Evolutionary conservation across 1,140 invertebrate genomes (phyloP), one percentile per base, ranked within the genome.

Genomic region (Polyergus mexicanus): DNA sequence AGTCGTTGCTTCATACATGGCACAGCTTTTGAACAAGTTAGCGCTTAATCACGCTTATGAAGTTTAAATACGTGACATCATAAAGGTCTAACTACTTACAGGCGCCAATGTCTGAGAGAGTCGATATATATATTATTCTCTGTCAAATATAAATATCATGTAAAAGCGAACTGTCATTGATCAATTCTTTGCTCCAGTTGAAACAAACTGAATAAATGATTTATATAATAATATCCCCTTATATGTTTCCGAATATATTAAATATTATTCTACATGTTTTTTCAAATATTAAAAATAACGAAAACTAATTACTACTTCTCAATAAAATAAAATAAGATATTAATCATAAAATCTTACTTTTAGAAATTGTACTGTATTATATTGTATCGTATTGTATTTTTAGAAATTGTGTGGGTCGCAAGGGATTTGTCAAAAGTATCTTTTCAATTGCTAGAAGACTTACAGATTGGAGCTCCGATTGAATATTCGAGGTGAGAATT

Each of bases 71-170:
- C 76, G 76, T 22, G n/a, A 65, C 32, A 25, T 11, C 75, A 65
- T 77, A 65, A 65, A 77, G 75, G 63, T 38, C 44, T 56, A 65
- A 80, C 62, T 68, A 69, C 44, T 56, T 63, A 63, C 58, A 63
- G 58, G 74, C 56, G 56, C 54, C 54, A 28, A 44, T 65, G 5
- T 44, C 74, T 25, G 74, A 63, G 25, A 25, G 22, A 25, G 38
- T 62, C 16, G 38, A 8, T 19, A 51, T 51, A 41, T 13, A 3
- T 72, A 56, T 0, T 28, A 62, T 19, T 51, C 11, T 54, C 13
- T 25, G 3, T 25, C 2, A 4, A 19, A 25, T 25, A 78, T 51
- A 75, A 74, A 25, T 60, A 19, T 41, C 13, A 22, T 6, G 7
- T 51, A 35, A 32, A 65, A 63, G 11, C 19, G 0, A 65, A 51